Evolutionary conservation across 53 echinoderm and acorn worm species (phyloP).

Genomic region (Patiria pectinifera): DNA sequence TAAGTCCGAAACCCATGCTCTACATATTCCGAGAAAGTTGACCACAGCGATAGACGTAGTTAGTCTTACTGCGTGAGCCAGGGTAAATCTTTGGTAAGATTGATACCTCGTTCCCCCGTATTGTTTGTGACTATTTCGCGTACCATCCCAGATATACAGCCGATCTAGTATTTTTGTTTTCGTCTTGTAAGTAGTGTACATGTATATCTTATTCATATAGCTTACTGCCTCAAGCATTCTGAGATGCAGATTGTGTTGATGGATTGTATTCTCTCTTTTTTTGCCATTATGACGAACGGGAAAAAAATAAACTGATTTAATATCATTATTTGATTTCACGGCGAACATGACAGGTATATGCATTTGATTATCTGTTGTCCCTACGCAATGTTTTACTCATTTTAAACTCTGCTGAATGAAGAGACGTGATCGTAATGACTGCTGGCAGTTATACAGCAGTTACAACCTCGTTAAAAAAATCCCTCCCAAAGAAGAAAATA

Average conservation of each 20-base stretch:
- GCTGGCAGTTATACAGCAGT: no score
- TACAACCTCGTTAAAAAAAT: no score
- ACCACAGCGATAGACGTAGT: no score
- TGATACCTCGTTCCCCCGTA: no score
- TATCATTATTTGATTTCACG: constrained; percentile 40
- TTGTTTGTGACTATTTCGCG: not conserved
- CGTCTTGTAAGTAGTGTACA: not conserved
- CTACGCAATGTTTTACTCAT: not conserved
- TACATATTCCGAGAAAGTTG: no score
- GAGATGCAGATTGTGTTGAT: not conserved
- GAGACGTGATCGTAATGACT: no score
- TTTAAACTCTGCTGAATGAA: no score
- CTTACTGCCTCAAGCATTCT: not conserved
- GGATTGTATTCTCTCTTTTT: not conserved
- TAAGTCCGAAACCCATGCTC: not conserved
- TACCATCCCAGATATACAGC: no score
- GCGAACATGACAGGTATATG: not conserved
- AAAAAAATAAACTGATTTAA: constrained; percentile 38
- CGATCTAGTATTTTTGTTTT: not conserved
- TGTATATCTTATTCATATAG: not conserved
- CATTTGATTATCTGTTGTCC: not conserved
- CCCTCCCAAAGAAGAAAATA: no score
- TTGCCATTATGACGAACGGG: not conserved
- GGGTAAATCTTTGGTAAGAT: no score
- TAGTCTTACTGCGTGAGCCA: no score